Evolutionary conservation across 2,888 invertebrate species (phyloP).

Genomic region (Andricus quercusramuli): DNA sequence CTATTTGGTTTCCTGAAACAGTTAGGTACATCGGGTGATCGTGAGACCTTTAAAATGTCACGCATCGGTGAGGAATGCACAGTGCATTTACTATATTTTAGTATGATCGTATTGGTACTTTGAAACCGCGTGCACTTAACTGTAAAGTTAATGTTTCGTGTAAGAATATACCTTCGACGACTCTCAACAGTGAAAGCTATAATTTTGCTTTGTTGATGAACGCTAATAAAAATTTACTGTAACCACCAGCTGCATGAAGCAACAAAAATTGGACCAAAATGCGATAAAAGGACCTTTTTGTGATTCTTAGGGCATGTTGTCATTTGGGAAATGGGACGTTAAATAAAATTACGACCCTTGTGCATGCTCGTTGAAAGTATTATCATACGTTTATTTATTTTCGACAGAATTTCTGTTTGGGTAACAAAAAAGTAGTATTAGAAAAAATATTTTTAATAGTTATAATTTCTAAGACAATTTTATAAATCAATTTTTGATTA

Average conservation of each 20-base stretch:
- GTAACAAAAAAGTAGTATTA: too few species aligned
- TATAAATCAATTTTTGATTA: too few species aligned
- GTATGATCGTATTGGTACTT: constrained; percentile 51
- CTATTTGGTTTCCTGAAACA: constrained; percentile 26
- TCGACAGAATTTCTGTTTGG: not conserved
- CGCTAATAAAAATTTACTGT: constrained; percentile 51
- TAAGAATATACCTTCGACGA: constrained; percentile 44
- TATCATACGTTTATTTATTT: not conserved
- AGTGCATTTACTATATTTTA: constrained; percentile 41
- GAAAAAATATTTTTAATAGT: too few species aligned
- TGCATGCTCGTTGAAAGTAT: not conserved
- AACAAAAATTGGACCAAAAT: constrained; percentile 7
- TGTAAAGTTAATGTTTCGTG: constrained; percentile 57
- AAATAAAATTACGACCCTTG: not conserved
- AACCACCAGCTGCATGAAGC: not conserved
- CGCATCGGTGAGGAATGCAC: constrained; percentile 30
- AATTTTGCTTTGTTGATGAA: constrained; percentile 57
- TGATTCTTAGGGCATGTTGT: not conserved
- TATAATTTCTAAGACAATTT: too few species aligned
- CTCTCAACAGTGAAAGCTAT: constrained; percentile 43
- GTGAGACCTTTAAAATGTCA: constrained; percentile 35
- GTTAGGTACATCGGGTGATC: constrained; percentile 30
- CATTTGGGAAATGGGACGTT: not conserved
- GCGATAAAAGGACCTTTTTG: not conserved
- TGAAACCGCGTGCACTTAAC: constrained; percentile 55